Evolutionary conservation across 2,113 vertebrate species (phyloP).

Genomic region (Zosterops hypoxanthus): DNA sequence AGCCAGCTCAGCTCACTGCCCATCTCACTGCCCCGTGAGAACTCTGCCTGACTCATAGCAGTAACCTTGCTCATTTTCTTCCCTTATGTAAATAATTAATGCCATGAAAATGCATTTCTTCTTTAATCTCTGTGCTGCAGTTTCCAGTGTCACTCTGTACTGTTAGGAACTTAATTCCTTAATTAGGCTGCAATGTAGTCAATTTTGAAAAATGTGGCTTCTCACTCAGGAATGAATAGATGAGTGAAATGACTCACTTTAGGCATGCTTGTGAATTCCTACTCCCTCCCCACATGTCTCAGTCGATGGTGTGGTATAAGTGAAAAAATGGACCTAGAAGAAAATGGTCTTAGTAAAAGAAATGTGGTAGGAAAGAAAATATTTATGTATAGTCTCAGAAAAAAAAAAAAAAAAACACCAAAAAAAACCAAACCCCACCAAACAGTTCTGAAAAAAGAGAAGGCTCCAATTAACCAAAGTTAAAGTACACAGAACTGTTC

Average conservation of each 20-base stretch:
- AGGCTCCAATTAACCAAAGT: not conserved
- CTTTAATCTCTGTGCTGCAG: not conserved
- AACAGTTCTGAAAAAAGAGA: not conserved
- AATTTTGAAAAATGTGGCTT: not conserved
- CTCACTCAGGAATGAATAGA: not conserved
- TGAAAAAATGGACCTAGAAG: not conserved
- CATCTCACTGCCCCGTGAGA: not conserved
- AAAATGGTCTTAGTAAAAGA: not conserved
- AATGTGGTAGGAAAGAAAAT: not conserved
- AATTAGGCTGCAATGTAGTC: not conserved
- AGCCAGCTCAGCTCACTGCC: not conserved
- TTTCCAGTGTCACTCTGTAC: not conserved
- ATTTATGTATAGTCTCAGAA: not conserved
- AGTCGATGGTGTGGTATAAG: not conserved
- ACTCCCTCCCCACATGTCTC: not conserved
- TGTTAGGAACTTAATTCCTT: not conserved
- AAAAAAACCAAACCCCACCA: not conserved
- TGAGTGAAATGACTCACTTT: not conserved
- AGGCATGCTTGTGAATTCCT: not conserved
- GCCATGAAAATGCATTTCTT: not conserved
- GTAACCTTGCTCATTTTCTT: not conserved
- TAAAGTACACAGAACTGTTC: not conserved
- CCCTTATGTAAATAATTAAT: not conserved
- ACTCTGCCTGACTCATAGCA: not conserved
- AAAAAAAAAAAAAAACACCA: not conserved